Conservation (phyloP, 2,113 vertebrate species). For the Mobula hypostoma region DNA sequence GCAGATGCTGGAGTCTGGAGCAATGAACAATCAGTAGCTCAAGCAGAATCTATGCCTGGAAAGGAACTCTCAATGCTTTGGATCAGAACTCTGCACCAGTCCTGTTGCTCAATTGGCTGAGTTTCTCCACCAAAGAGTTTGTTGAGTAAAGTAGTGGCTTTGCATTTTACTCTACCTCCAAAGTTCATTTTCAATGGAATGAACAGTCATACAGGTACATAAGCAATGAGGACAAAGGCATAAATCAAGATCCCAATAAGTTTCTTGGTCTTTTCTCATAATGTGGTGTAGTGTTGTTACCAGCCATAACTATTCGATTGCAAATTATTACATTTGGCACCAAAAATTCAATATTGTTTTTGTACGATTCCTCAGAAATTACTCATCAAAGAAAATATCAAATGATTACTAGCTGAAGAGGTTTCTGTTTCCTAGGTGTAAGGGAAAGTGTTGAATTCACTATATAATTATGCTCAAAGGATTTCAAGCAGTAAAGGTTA, state of each 20-base stretch:
- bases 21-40: too few species aligned
- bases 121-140: too few species aligned
- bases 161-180: too few species aligned
- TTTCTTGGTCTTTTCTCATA: neutral
- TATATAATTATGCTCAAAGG: neutral
- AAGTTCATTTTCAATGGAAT: too few species aligned
- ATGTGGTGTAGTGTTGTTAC: neutral
- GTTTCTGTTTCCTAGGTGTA: neutral
- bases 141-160: too few species aligned
- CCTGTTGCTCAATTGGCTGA: too few species aligned
- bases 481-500: slow-evolving; percentile 4
- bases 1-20: too few species aligned
- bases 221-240: too few species aligned
- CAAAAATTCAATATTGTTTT: neutral
- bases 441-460: neutral
- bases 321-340: neutral
- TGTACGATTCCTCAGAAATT: neutral
- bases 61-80: too few species aligned
- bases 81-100: too few species aligned
- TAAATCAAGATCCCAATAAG: neutral
- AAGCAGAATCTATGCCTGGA: too few species aligned
- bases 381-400: neutral
- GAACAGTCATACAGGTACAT: too few species aligned
- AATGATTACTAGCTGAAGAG: neutral
- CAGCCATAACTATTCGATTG: neutral